Conservation (phyloP, 2,797 vertebrate genomes). For the Alcedo quadribrachys region DNA sequence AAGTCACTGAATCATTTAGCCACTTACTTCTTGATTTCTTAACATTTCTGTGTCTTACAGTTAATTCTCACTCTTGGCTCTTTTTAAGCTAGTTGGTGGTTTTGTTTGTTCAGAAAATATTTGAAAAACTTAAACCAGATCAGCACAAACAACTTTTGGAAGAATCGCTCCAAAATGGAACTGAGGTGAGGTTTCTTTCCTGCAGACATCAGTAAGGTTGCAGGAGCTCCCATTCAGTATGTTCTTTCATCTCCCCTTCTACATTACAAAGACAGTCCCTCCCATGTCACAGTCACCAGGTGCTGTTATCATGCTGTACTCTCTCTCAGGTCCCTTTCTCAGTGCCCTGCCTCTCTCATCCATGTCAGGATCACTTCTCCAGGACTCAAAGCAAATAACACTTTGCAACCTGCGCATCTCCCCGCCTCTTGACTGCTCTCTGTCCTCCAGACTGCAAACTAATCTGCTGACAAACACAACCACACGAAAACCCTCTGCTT, state of each 20-base stretch:
- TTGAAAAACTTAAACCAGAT: background rate
- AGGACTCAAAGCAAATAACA: background rate
- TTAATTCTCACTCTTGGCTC: background rate
- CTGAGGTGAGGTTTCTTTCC: background rate
- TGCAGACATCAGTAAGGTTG: background rate
- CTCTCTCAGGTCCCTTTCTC: background rate
- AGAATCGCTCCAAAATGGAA: background rate
- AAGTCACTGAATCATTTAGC: background rate
- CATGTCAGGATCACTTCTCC: background rate
- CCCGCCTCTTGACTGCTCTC: background rate
- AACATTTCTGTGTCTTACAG: background rate
- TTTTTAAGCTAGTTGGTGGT: background rate
- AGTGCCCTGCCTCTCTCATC: background rate
- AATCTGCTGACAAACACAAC: background rate
- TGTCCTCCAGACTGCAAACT: background rate
- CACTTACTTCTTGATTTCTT: background rate
- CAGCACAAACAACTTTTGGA: background rate
- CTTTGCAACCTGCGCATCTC: background rate
- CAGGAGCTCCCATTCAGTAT: fast-evolving
- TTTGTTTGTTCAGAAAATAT: background rate
- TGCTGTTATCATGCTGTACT: background rate
- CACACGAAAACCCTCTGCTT: background rate
- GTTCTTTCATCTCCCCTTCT: background rate
- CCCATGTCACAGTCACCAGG: fast-evolving
- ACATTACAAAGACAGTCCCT: fast-evolving